A percentile compares a stretch with the other conserved stretches of the same genome.
Evolutionary conservation across 2,797 vertebrate species (phyloP).

Genomic region (Poecile montanus): DNA sequence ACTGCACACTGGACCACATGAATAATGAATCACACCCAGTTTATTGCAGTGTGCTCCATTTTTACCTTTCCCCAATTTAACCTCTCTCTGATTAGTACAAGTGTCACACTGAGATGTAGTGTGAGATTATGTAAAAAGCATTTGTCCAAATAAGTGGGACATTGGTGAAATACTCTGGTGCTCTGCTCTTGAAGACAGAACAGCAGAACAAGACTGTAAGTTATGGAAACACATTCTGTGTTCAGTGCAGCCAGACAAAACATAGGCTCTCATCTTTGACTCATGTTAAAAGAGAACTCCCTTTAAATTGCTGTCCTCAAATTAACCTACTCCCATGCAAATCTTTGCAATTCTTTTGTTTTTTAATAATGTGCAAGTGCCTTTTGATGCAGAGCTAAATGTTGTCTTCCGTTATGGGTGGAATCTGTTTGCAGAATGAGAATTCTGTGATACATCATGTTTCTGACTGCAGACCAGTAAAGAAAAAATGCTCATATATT

Average conservation of each 20-base stretch:
- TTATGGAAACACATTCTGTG: not conserved
- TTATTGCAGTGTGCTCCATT: not conserved
- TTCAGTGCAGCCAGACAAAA: not conserved
- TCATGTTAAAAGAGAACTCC: slow-evolving; percentile 51
- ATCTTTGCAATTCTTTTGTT: slow-evolving; percentile 29
- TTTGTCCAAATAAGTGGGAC: not conserved
- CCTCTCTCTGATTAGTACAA: not conserved
- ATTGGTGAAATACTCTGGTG: not conserved
- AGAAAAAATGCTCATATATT: not conserved
- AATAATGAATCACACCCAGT: not conserved
- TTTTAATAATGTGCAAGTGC: slow-evolving; percentile 9
- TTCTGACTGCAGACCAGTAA: not conserved
- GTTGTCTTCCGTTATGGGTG: slow-evolving; percentile 28
- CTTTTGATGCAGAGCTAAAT: slow-evolving; percentile 24
- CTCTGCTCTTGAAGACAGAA: not conserved
- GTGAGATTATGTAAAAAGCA: not conserved
- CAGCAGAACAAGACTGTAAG: not conserved
- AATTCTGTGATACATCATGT: not conserved
- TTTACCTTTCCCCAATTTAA: not conserved
- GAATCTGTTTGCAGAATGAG: slow-evolving; percentile 8
- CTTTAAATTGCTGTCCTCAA: slow-evolving; percentile 20
- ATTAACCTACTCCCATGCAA: slow-evolving; percentile 21
- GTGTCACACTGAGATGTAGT: not conserved
- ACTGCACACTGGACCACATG: not conserved
- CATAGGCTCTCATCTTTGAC: slow-evolving; percentile 40